Percentiles rank a stretch among this genome's conserved stretches.
phyloP scores from a whole-genome alignment of 2,797 vertebrate species.

The Perodicticus potto region DNA sequence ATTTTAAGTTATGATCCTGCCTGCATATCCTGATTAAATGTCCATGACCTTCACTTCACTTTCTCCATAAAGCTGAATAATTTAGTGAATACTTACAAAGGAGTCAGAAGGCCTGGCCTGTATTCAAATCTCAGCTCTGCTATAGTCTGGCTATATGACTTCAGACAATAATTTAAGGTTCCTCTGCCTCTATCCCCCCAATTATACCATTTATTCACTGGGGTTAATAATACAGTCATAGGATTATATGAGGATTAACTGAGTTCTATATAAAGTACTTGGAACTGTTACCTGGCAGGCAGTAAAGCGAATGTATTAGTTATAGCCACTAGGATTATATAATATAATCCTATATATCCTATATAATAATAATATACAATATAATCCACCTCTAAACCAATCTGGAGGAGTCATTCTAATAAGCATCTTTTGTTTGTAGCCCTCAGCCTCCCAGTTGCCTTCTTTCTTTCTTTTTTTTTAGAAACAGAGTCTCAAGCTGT shows the following conservation, averaged over 20 bases:
- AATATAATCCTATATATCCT: too few species aligned
- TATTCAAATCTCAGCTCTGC: background rate
- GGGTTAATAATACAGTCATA: background rate
- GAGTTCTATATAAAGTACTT: background rate
- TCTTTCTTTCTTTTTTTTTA: background rate
- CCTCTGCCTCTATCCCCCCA: background rate
- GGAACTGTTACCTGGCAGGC: background rate
- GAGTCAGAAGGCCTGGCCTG: background rate
- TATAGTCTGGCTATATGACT: background rate
- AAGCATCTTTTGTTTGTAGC: background rate
- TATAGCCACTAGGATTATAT: fast-evolving
- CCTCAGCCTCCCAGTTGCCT: background rate
- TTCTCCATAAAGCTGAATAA: background rate
- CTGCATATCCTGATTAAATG: background rate
- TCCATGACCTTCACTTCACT: background rate
- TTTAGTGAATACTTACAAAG: background rate
- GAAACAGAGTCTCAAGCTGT: too few species aligned
- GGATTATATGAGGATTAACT: background rate
- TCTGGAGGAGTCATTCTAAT: background rate
- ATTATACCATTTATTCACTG: background rate
- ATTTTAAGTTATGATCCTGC: background rate
- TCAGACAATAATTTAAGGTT: background rate
- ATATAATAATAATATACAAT: background rate
- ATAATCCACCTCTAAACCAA: background rate
- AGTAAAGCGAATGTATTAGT: background rate